Conservation (phyloP, 2,797 vertebrate species). For the Typhlichthys eigenmanni region DNA sequence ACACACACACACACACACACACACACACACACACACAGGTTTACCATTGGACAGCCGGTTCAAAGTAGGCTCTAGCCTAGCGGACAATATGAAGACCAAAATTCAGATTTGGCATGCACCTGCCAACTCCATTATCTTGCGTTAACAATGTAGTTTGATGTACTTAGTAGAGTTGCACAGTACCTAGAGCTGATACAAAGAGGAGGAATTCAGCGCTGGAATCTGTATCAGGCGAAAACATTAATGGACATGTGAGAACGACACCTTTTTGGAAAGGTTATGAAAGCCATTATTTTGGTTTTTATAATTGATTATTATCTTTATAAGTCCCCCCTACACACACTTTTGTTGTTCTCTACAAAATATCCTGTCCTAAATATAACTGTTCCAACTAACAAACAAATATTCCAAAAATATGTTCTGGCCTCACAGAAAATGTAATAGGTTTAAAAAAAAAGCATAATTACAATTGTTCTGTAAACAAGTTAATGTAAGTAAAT, state of each 20-base stretch:
- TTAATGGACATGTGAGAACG: background rate
- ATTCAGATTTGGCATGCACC: constrained; percentile 5
- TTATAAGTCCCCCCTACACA: too few relatives aligned
- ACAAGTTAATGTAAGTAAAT: too few relatives aligned
- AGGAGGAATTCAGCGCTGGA: background rate
- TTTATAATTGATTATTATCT: too few relatives aligned
- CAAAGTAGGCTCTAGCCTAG: constrained; percentile 26
- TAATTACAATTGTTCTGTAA: too few relatives aligned
- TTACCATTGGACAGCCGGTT: constrained; percentile 25
- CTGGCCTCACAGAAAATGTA: too few relatives aligned
- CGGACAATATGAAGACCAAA: constrained; percentile 14
- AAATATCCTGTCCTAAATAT: too few relatives aligned
- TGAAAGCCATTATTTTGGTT: background rate
- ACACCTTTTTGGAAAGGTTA: background rate
- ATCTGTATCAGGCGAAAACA: background rate
- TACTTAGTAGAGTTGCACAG: background rate
- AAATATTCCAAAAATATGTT: too few relatives aligned
- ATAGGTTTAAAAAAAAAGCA: too few relatives aligned
- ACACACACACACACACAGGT: background rate
- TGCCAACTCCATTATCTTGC: constrained; percentile 1
- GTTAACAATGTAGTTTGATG: constrained; percentile 3
- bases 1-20: background rate
- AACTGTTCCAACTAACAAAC: too few relatives aligned
- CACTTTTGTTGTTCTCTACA: too few relatives aligned
- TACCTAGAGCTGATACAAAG: background rate